Conservation (phyloP, 2,797 vertebrate species). For the Odontamblyopus lacepedii region DNA sequence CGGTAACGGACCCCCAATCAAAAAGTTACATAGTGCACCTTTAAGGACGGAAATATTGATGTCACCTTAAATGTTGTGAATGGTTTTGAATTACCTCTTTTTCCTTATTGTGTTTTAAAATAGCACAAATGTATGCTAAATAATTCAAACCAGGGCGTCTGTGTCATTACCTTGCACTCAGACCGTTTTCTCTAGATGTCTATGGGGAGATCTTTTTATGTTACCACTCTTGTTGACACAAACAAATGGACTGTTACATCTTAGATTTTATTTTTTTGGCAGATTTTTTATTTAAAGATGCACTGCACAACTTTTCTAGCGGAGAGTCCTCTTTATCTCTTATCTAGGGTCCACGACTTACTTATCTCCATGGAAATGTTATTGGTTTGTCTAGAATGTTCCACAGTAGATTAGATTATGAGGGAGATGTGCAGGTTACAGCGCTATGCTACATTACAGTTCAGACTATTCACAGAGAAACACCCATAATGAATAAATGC, state of each 20-base stretch:
- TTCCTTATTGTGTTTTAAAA: constrained; percentile 35
- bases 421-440: too few relatives aligned
- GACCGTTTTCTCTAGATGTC: background rate
- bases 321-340: too few relatives aligned
- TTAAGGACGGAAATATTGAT: background rate
- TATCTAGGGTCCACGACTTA: too few relatives aligned
- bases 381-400: too few relatives aligned
- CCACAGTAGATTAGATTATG: too few relatives aligned
- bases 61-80: constrained; percentile 24
- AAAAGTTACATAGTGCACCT: too few relatives aligned
- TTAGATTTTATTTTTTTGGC: background rate
- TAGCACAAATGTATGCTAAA: constrained; percentile 18
- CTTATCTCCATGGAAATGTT: too few relatives aligned
- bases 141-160: background rate
- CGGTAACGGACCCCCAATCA: too few relatives aligned
- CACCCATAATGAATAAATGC: too few relatives aligned
- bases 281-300: background rate
- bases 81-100: constrained; percentile 37
- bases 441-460: too few relatives aligned
- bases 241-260: background rate
- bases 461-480: too few relatives aligned
- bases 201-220: background rate
- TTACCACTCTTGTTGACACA: constrained; percentile 16
- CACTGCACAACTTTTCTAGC: too few relatives aligned
- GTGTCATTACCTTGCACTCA: constrained; percentile 5